Conservation (phyloP, 2,797 vertebrate species). For the Sphaeramia orbicularis region DNA sequence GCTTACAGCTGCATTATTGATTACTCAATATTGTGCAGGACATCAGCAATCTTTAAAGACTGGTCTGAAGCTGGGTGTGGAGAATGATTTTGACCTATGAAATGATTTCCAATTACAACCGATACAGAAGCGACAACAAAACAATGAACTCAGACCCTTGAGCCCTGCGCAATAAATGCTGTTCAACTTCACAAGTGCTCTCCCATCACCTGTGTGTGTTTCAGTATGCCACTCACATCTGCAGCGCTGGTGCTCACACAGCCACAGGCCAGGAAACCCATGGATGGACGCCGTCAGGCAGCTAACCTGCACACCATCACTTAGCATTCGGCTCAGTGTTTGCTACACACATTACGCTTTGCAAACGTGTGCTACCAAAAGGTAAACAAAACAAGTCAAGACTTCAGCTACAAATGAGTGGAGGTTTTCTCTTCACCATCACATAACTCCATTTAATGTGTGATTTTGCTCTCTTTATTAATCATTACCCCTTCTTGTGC, state of each 20-base stretch:
- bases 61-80: neutral
- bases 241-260: constrained; percentile 7
- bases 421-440: neutral
- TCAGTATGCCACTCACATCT: constrained; percentile 51
- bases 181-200: constrained; percentile 23
- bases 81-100: neutral
- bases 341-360: constrained; percentile 4
- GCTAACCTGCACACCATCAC: constrained; percentile 50
- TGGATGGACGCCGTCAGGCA: constrained; percentile 54
- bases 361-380: constrained; percentile 15
- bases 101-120: constrained; percentile 12
- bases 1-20: constrained; percentile 11
- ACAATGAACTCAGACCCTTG: constrained; percentile 13
- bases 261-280: constrained; percentile 36
- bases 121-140: constrained; percentile 8
- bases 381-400: constrained; percentile 38
- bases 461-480: constrained; percentile 19
- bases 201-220: constrained; percentile 36
- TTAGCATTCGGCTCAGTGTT: constrained; percentile 56
- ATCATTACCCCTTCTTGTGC: constrained; percentile 47
- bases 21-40: constrained; percentile 7
- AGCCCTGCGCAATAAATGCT: constrained; percentile 3
- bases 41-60: constrained; percentile 20
- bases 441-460: constrained; percentile 36
- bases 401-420: neutral